phyloP scores from a whole-genome alignment of 2,113 vertebrate species.

The Desmodus rotundus region DNA sequence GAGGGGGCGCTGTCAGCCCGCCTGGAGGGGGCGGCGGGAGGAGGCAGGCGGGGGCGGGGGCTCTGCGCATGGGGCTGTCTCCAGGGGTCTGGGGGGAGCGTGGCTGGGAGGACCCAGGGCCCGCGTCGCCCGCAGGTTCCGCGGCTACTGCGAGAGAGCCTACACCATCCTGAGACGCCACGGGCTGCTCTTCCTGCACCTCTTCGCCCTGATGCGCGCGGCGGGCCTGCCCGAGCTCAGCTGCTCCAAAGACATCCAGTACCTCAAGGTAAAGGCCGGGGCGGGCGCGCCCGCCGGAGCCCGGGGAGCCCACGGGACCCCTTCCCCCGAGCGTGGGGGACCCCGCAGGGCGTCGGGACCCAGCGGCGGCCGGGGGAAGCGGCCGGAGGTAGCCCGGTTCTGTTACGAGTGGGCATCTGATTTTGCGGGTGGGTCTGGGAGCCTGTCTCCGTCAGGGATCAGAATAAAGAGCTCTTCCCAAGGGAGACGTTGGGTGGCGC shows the following conservation, averaged over 20 bases:
- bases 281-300: not conserved
- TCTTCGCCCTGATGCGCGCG: slow-evolving; percentile 97
- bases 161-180: slow-evolving; percentile 96
- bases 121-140: slow-evolving; percentile 85
- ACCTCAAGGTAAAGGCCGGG: slow-evolving; percentile 88
- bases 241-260: slow-evolving; percentile 98
- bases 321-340: rapidly evolving
- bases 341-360: not conserved
- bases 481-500: rapidly evolving
- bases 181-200: slow-evolving; percentile 94
- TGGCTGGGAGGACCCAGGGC: not conserved
- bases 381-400: rapidly evolving
- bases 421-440: not conserved
- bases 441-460: not conserved
- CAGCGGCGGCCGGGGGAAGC: not conserved
- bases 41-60: not conserved
- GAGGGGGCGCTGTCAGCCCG: not conserved
- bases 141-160: slow-evolving; percentile 92
- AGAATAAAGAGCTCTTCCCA: not conserved
- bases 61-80: not conserved
- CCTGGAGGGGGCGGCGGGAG: not conserved
- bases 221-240: slow-evolving; percentile 97
- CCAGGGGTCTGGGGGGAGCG: not conserved
- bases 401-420: not conserved
- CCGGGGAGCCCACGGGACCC: not conserved